phyloP scores from a whole-genome alignment of 2,888 invertebrate species.

The Tipula unca region DNA sequence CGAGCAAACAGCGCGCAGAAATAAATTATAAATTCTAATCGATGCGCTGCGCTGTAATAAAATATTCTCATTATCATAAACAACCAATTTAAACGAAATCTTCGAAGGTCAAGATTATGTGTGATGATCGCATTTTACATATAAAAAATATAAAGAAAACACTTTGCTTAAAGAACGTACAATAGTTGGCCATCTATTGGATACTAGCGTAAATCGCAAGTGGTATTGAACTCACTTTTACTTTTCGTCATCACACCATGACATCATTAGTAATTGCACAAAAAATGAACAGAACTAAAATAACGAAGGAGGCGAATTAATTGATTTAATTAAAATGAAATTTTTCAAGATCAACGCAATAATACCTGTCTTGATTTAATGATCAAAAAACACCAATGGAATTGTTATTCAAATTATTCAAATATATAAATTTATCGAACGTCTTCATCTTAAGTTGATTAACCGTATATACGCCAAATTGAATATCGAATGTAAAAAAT shows the following conservation, averaged over 20 bases:
- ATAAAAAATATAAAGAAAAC: background rate
- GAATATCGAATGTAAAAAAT: background rate
- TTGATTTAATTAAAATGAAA: no score
- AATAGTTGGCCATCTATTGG: background rate
- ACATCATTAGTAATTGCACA: background rate
- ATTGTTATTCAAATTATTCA: no score
- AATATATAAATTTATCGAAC: background rate
- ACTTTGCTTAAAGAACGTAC: background rate
- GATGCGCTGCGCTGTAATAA: background rate
- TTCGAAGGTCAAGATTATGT: background rate
- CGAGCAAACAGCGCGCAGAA: no score
- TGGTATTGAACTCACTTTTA: background rate
- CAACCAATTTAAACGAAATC: background rate
- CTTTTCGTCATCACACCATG: background rate
- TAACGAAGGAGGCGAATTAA: background rate
- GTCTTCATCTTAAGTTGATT: background rate
- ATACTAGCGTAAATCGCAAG: background rate
- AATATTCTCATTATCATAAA: background rate
- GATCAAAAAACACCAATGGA: no score
- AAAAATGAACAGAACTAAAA: background rate
- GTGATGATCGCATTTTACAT: background rate
- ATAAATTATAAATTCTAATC: background rate
- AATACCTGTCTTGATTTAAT: background rate
- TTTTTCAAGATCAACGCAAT: background rate
- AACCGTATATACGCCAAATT: background rate